Percentiles rank a stretch among this genome's conserved stretches.
phyloP scores from a whole-genome alignment of 2,888 invertebrate genomes.

The Cryptosula pallasiana region DNA sequence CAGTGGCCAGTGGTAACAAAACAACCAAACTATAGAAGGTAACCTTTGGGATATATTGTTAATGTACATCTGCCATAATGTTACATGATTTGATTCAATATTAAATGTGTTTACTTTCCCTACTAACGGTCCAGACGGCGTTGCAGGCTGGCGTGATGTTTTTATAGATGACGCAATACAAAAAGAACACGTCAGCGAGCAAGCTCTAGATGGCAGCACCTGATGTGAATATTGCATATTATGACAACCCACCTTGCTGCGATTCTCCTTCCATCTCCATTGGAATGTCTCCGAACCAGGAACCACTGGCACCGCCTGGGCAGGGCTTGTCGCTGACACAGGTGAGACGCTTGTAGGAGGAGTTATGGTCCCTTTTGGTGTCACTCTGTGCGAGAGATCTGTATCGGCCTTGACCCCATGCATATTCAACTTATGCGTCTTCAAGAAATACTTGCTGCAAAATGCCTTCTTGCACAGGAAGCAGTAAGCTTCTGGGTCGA shows the following conservation, averaged over 20 bases:
- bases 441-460: conserved; percentile 53
- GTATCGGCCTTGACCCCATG: conserved; percentile 49
- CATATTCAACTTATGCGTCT: conserved; percentile 52
- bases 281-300: conserved; percentile 22
- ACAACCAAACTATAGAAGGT: too few relatives aligned
- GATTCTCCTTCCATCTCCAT: conserved; percentile 19
- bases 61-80: too few relatives aligned
- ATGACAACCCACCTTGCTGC: not conserved
- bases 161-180: too few relatives aligned
- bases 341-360: conserved; percentile 34
- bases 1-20: too few relatives aligned
- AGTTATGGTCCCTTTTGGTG: conserved; percentile 38
- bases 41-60: too few relatives aligned
- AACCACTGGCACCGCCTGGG: conserved; percentile 35
- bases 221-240: too few relatives aligned
- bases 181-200: too few relatives aligned
- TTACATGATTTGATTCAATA: too few relatives aligned
- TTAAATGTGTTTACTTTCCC: too few relatives aligned
- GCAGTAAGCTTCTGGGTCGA: conserved; percentile 53
- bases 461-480: conserved; percentile 69
- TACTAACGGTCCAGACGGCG: too few relatives aligned
- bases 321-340: conserved; percentile 31
- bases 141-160: too few relatives aligned
- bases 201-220: too few relatives aligned
- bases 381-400: conserved; percentile 34